These are phyloP conservation scores for Machimus atricapillus DNA, from an alignment of 2,888 invertebrate species.

Conservation along the genomic window DNA sequence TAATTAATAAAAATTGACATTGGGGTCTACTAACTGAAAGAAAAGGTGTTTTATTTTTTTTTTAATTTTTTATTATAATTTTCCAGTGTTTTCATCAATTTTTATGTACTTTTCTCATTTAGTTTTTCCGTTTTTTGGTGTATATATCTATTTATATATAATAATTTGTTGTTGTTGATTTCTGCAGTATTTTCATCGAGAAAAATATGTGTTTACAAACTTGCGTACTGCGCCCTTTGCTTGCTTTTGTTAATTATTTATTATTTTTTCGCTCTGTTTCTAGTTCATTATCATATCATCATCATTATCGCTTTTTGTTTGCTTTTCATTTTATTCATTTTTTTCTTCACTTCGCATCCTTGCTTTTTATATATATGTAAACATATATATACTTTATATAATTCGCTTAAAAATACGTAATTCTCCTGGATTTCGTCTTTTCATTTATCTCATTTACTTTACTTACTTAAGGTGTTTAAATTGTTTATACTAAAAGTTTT, in stretches of 20 bases:
- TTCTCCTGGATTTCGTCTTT: neutral
- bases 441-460: neutral
- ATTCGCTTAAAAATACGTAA: conserved; percentile 17
- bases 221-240: neutral
- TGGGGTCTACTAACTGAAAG: too few relatives aligned
- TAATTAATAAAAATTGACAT: too few relatives aligned
- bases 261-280: neutral
- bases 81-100: conserved; percentile 29
- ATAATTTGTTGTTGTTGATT: conserved; percentile 18
- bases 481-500: neutral
- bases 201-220: conserved; percentile 38
- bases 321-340: too few relatives aligned
- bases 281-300: neutral
- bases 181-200: conserved; percentile 5
- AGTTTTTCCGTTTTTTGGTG: neutral
- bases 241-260: neutral
- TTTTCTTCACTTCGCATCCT: neutral
- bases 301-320: neutral
- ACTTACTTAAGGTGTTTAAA: conserved; percentile 4
- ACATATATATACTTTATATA: neutral
- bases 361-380: neutral
- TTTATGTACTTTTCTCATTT: conserved; percentile 13
- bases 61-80: conserved; percentile 21
- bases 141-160: conserved; percentile 17
- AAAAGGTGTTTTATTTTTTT: neutral